These are phyloP conservation scores for Diabrotica virgifera DNA, from an alignment of 1,140 invertebrate genomes.

Conservation along the genomic window DNA sequence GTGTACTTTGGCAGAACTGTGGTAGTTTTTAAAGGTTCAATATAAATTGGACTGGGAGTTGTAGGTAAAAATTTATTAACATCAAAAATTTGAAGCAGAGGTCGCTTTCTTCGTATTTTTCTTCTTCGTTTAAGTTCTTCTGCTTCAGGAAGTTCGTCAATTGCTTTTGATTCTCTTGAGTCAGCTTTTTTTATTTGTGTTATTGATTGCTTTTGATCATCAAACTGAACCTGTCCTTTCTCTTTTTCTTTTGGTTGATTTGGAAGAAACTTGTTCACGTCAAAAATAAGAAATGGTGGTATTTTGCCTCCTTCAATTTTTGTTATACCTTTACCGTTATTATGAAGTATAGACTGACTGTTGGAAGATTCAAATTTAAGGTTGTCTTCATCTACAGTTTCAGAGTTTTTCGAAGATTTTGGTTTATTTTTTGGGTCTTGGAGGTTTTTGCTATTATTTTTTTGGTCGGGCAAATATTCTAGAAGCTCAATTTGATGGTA, in stretches of 20 bases:
- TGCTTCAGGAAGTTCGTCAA: conserved; percentile 15
- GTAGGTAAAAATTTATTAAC: conserved; percentile 30
- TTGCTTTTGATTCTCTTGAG: not conserved
- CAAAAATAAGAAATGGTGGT: conserved; percentile 6
- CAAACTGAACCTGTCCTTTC: too few species aligned
- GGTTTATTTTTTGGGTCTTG: not conserved
- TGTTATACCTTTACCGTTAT: not conserved
- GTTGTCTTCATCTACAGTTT: not conserved
- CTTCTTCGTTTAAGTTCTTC: conserved; percentile 24
- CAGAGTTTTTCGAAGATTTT: not conserved
- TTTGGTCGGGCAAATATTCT: conserved; percentile 30
- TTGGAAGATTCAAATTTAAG: not conserved
- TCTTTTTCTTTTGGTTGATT: not conserved
- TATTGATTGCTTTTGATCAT: not conserved
- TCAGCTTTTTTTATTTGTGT: too few species aligned
- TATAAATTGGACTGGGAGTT: conserved; percentile 27
- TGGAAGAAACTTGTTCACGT: conserved; percentile 8
- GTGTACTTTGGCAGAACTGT: conserved; percentile 34
- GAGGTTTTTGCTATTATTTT: conserved; percentile 3
- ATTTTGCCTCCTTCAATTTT: not conserved
- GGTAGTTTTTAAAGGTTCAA: conserved; percentile 18
- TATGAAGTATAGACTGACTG: not conserved
- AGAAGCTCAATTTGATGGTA: conserved; percentile 38
- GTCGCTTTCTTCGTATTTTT: conserved; percentile 15
- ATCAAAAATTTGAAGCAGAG: conserved; percentile 27